Conservation (phyloP, 2,113 vertebrate genomes). For the Oreochromis aureus region DNA sequence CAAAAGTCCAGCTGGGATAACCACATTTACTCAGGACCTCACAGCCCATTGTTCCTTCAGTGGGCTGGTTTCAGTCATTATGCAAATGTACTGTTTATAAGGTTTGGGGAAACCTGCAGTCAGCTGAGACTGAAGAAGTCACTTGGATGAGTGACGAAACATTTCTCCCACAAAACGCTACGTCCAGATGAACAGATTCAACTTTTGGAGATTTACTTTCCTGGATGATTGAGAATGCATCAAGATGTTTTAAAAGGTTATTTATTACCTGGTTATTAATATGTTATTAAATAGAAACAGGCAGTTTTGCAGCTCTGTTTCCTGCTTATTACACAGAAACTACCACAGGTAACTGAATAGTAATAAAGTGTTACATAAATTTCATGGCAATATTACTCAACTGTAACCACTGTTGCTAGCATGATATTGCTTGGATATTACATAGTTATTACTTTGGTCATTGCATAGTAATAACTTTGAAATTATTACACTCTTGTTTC, state of each 20-base stretch:
- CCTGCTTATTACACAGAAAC: neutral
- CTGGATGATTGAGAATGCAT: too few species aligned
- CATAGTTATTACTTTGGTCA: neutral
- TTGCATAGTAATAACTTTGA: neutral
- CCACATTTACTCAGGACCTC: too few species aligned
- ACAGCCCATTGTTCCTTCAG: too few species aligned
- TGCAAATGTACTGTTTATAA: too few species aligned
- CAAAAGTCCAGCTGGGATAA: too few species aligned
- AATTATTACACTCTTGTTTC: neutral
- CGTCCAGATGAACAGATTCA: too few species aligned
- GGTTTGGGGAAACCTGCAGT: too few species aligned
- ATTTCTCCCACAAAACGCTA: too few species aligned
- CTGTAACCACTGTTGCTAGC: neutral
- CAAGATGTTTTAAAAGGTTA: neutral
- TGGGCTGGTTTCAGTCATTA: too few species aligned
- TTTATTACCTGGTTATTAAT: neutral
- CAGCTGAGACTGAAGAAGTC: too few species aligned
- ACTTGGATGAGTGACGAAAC: too few species aligned
- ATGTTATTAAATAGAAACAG: neutral
- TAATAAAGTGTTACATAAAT: neutral
- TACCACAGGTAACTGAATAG: neutral
- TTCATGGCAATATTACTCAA: neutral
- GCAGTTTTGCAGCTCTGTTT: rapidly evolving
- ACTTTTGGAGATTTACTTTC: too few species aligned
- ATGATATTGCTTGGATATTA: neutral